These are phyloP conservation scores for Brachionus koreanus DNA, from an alignment of 1,140 invertebrate genomes.

Conservation along the genomic window DNA sequence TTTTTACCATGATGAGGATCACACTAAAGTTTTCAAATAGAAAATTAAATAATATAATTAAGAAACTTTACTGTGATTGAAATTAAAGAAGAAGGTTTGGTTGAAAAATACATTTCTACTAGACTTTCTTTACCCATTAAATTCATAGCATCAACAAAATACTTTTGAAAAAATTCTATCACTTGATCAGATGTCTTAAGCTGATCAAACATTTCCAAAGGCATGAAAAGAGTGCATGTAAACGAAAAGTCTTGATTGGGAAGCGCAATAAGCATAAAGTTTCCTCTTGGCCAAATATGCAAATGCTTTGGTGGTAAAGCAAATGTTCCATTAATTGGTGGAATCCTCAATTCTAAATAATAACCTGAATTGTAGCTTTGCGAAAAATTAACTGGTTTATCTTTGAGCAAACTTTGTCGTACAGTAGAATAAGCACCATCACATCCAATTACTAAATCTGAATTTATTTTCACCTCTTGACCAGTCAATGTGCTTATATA, in stretches of 20 bases:
- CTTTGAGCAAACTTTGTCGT: conserved; percentile 75
- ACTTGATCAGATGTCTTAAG: conserved; percentile 68
- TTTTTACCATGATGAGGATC: conserved; percentile 42
- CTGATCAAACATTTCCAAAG: conserved; percentile 70
- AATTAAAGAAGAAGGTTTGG: conserved; percentile 70
- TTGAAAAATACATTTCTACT: conserved; percentile 70
- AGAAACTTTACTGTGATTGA: conserved; percentile 71
- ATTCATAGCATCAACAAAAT: conserved; percentile 79
- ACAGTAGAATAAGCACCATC: conserved; percentile 89
- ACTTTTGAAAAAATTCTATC: conserved; percentile 72
- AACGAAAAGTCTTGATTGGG: conserved; percentile 89
- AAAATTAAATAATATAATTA: background rate
- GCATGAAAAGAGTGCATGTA: conserved; percentile 95
- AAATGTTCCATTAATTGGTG: conserved; percentile 67
- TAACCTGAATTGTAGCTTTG: conserved; percentile 92
- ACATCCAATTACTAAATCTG: conserved; percentile 81
- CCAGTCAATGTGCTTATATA: background rate
- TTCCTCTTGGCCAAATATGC: conserved; percentile 92
- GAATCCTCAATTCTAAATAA: conserved; percentile 86
- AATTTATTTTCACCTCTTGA: conserved; percentile 48
- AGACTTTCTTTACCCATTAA: conserved; percentile 72
- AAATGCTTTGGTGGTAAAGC: conserved; percentile 80
- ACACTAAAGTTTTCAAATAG: conserved; percentile 7
- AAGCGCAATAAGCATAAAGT: conserved; percentile 95
- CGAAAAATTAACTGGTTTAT: conserved; percentile 70